Conservation (phyloP, 2,888 invertebrate species). For the Caenorhabditis wallacei region DNA sequence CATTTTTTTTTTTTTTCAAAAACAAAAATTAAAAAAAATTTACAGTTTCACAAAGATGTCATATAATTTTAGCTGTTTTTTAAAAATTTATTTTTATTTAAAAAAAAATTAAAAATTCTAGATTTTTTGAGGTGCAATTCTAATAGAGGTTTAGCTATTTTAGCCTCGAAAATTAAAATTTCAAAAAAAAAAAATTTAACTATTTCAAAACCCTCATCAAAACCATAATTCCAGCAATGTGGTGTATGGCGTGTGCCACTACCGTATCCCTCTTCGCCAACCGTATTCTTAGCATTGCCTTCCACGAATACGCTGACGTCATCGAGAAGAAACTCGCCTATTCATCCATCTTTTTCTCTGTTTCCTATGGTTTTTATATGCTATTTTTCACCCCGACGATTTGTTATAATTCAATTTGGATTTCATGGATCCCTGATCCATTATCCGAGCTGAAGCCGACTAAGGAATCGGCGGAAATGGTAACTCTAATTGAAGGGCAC, state of each 20-base stretch:
- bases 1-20: too few relatives aligned
- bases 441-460: constrained; percentile 33
- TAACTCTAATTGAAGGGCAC: too few relatives aligned
- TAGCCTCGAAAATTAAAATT: too few relatives aligned
- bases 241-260: constrained; percentile 43
- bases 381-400: constrained; percentile 29
- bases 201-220: neutral
- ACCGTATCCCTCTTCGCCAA: constrained; percentile 44
- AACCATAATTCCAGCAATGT: constrained; percentile 31
- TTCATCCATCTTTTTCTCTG: constrained; percentile 11
- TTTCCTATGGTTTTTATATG: constrained; percentile 27
- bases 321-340: constrained; percentile 44
- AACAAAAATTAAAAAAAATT: too few relatives aligned
- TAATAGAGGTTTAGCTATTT: too few relatives aligned
- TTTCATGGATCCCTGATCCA: constrained; percentile 51
- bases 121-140: too few relatives aligned
- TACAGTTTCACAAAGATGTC: too few relatives aligned
- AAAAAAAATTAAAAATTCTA: too few relatives aligned
- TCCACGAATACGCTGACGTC: constrained; percentile 45
- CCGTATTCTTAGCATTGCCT: constrained; percentile 29
- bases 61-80: too few relatives aligned
- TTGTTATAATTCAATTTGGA: constrained; percentile 27
- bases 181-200: neutral
- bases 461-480: constrained; percentile 25
- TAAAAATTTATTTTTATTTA: too few relatives aligned